Evolutionary conservation across 2,888 invertebrate genomes (phyloP), one percentile per base, ranked within the genome.

Genomic region (Brenthis ino): DNA sequence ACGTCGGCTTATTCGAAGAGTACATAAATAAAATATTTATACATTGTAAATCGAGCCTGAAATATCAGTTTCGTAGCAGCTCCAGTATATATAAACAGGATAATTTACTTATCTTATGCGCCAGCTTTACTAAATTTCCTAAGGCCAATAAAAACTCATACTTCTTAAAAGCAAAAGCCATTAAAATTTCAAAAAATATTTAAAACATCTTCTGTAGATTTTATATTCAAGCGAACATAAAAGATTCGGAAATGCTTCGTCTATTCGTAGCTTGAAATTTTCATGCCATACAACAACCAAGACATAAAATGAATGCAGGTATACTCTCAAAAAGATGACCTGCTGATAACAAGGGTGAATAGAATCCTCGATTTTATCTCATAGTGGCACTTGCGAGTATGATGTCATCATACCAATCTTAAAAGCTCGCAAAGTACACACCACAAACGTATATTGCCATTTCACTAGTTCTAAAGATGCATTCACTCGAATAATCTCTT

Each of bases 401-500:
- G 53, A 63, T 63, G 60, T 60, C 60, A 58, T 58, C 58, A 60
- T 54, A 63, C 53, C 53, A 54, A 54, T 63, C 63, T 63, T 37
- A 63, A 63, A 63, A 54, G 20, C 61, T 63, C 51, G 56, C 43
- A 67, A 61, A 67, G 28, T 61, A 60, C 24, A 48, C 48, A 43
- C 37, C 55, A 54, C 54, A 60, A 55, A 61, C 55, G 67, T 67
- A 67, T 56, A 61, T 63, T 56, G 50, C 67, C 63, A 50, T 67
- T 67, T 67, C 67, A 48, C 67, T 51, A 51, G 67, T 63, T 61
- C 70, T 66, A 66, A 68, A 72, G 69, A 70, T 71, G 72, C 70
- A 72, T 67, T 73, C 69, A 70, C 67, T 69, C 67, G 74, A 71
- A 71, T 71, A 68, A 71, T 69, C 69, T 72, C 72, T 73, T 68